A percentile compares a stretch with the other conserved stretches of the same genome.
Conservation (phyloP, 2,888 invertebrate genomes). For the Limnephilus marmoratus region DNA sequence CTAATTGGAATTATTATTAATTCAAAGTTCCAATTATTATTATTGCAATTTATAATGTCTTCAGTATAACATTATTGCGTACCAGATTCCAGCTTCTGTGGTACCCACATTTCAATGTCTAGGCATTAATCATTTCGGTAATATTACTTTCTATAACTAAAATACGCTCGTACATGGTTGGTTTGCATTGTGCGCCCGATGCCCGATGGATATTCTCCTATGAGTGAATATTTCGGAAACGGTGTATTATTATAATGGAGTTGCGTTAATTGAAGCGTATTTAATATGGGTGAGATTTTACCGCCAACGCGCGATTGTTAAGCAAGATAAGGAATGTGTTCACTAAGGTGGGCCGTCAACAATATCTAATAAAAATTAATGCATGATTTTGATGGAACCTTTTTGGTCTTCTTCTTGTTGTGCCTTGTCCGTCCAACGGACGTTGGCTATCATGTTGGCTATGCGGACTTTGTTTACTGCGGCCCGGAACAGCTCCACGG, state of each 20-base stretch:
- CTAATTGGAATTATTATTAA: neutral
- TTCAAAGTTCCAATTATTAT: neutral
- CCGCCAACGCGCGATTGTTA: slow-evolving; percentile 3
- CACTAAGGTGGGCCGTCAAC: neutral
- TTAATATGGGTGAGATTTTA: neutral
- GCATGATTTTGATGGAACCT: no score
- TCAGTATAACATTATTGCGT: neutral
- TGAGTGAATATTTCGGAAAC: slow-evolving; percentile 2
- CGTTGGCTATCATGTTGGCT: no score
- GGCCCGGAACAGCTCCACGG: no score
- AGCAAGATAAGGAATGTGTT: slow-evolving; percentile 12
- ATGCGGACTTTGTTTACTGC: no score
- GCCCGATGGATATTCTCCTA: neutral
- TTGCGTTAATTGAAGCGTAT: neutral
- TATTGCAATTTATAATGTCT: neutral
- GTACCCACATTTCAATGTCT: neutral
- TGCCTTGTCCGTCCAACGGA: no score
- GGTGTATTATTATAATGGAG: neutral
- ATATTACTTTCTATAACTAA: neutral
- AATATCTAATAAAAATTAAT: neutral
- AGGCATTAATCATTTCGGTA: neutral
- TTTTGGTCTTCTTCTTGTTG: no score
- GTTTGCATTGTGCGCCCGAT: slow-evolving; percentile 2
- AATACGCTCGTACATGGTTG: neutral
- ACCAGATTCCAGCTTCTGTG: neutral